These are phyloP conservation scores for Glareola pratincola DNA, from an alignment of 2,113 vertebrate species.

Conservation along the genomic window DNA sequence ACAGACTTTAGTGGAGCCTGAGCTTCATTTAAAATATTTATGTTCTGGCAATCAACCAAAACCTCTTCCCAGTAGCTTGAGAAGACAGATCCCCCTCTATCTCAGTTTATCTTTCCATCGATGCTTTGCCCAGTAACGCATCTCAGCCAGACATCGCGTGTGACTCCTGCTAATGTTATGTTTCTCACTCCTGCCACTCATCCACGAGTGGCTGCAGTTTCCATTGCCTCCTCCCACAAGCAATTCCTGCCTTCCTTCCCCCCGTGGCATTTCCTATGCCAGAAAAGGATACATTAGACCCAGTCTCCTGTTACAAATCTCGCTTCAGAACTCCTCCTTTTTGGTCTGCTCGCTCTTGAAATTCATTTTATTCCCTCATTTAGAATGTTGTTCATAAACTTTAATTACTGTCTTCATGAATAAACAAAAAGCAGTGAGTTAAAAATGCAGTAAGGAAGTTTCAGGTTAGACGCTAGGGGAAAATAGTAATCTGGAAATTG, in stretches of 20 bases:
- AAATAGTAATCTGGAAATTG: slow-evolving; percentile 22
- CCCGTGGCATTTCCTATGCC: neutral
- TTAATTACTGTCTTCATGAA: neutral
- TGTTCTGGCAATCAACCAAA: neutral
- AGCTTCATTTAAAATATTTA: neutral
- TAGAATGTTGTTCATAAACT: slow-evolving; percentile 6
- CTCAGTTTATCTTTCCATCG: neutral
- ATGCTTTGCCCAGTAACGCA: neutral
- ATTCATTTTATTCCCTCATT: neutral
- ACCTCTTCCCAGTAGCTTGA: neutral
- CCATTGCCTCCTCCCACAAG: neutral
- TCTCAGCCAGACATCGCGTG: neutral
- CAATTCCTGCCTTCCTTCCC: neutral
- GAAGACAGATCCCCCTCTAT: neutral
- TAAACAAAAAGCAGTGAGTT: neutral
- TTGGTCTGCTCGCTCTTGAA: neutral
- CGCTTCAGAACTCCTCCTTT: neutral
- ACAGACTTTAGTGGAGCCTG: neutral
- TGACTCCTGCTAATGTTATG: neutral
- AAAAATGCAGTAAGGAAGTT: slow-evolving; percentile 17
- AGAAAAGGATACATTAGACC: neutral
- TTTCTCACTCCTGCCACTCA: neutral
- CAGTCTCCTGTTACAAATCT: neutral
- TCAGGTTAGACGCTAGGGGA: neutral
- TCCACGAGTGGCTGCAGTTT: neutral